Evolutionary conservation across 2,797 vertebrate species (phyloP), one percentile per base, ranked within the genome.

Genomic region (Mus caroli): DNA sequence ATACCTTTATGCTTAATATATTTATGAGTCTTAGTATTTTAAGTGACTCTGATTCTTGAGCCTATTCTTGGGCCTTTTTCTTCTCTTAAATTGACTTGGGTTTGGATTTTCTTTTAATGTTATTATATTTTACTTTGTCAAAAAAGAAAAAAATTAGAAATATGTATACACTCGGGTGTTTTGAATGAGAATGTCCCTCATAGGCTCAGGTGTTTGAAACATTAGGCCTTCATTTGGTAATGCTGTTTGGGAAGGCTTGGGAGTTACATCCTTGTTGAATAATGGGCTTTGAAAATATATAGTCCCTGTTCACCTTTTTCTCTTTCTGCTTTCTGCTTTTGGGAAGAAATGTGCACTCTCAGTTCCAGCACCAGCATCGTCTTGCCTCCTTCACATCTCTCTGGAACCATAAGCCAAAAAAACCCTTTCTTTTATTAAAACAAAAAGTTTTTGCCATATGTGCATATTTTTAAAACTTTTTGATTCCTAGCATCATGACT

Each of bases 401-500:
- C 34, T 82, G 24, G n/a, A 71, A 43, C 24, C 56, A 83, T 62
- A 20, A 17, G 37, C 37, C 56, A 83, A 62, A 43, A 83, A 10
- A 83, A 31, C 37, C 40, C 12, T 40, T 82, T 58, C 24, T 60
- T 15, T 13, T 26, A 83, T 62, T 62, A 58, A 62, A 62, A 62
- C 17, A 83, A 43, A 26, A 79, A 31, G 24, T 24, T 82, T 40
- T 75, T 93, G 84, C 43, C 54, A 40, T 40, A 64, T 28, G 60
- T 64, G 69, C 15, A 85, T 88, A 52, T 69, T 76, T 54, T 86
- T 50, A 86, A 92, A 95, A 92, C 19, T 0, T 37, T 84, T 3
- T 78, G 83, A 82, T 92, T 87, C 26, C 84, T 84, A 77, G 75
- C 26, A 58, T n/a, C 54, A 75, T 96, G 56, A 95, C 62, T 64